Evolutionary conservation across 2,113 vertebrate species (phyloP).

Genomic region (Lophotis ruficrista): DNA sequence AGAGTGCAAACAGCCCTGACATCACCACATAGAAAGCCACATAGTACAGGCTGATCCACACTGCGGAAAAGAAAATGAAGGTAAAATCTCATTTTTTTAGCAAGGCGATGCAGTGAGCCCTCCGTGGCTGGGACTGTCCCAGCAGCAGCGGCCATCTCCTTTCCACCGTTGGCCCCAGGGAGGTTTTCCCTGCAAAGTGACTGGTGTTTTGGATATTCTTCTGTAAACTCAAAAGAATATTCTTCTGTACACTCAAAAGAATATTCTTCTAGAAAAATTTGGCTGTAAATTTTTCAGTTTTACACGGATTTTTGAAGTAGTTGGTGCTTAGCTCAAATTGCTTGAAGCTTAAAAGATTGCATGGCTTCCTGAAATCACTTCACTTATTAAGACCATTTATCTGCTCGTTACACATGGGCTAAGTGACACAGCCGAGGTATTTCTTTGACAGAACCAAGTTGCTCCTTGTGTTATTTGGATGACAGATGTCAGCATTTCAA

Average conservation of each 20-base stretch:
- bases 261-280: not conserved
- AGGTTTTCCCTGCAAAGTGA: not conserved
- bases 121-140: accelerated
- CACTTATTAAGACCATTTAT: not conserved
- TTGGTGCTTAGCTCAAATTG: not conserved
- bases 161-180: not conserved
- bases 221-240: not conserved
- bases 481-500: not conserved
- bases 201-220: not conserved
- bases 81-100: not conserved
- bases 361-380: not conserved
- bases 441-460: not conserved
- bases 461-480: not conserved
- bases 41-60: constrained; percentile 92
- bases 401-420: not conserved
- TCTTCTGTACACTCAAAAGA: not conserved
- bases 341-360: not conserved
- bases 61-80: constrained; percentile 65
- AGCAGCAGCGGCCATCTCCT: accelerated
- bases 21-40: constrained; percentile 88
- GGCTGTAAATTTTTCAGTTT: not conserved
- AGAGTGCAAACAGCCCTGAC: constrained; percentile 80
- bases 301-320: not conserved
- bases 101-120: accelerated
- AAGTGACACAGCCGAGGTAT: accelerated